Evolutionary conservation across 2,113 vertebrate genomes (phyloP).

Genomic region (Eidolon helvum): DNA sequence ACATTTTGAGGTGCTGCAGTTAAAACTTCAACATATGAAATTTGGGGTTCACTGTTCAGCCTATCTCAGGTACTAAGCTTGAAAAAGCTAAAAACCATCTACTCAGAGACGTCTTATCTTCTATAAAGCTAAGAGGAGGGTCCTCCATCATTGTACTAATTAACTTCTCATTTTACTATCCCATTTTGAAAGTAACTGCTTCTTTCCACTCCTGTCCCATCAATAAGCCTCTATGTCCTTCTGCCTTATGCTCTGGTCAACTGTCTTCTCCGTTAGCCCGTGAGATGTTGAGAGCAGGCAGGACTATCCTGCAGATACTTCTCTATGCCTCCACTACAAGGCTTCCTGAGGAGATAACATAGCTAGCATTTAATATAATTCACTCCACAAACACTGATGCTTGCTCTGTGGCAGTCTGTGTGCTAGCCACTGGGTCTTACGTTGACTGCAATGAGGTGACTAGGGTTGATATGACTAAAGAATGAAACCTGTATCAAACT

Average conservation of each 20-base stretch:
- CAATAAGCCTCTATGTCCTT: background rate
- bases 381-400: background rate
- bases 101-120: background rate
- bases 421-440: background rate
- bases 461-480: background rate
- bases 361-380: background rate
- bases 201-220: background rate
- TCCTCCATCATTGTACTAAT: background rate
- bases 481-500: background rate
- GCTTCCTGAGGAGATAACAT: background rate
- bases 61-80: background rate
- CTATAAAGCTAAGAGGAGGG: background rate
- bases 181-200: background rate
- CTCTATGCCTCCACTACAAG: background rate
- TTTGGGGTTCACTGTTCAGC: background rate
- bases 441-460: background rate
- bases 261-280: background rate
- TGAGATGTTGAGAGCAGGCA: background rate
- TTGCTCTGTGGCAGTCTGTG: background rate
- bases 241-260: background rate
- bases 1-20: background rate
- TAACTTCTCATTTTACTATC: background rate
- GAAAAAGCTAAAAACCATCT: background rate
- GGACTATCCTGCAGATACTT: background rate
- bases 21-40: background rate